Evolutionary conservation across 2,888 invertebrate genomes (phyloP), one percentile per base, ranked within the genome.

Genomic region (Lathronympha strigana): DNA sequence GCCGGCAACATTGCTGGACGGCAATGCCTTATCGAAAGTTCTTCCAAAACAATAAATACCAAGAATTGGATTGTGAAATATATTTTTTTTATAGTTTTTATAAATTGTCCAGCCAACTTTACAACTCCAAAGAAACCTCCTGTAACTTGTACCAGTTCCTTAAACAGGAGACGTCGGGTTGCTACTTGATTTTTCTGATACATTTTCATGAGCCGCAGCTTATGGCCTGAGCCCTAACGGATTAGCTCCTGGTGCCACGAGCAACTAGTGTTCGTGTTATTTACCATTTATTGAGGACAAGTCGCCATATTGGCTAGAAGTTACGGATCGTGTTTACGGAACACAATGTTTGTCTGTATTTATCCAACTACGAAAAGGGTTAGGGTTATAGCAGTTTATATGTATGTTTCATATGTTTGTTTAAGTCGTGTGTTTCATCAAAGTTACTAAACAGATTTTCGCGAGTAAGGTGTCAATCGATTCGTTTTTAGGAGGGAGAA

Each of bases 151-250:
- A 72, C 81, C 82, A 72, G 23, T 67, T 75, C 66, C 71, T 49
- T 67, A 72, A 73, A 73, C 78, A 76, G 73, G 74, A 75, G 76
- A 80, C 78, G 80, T 60, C 28, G 81, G 78, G 76, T 78, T 76
- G 85, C 80, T 84, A 86, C 87, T 90, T 86, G 90, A 90, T 90
- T 91, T 89, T 90, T 89, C 84, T 89, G 89, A 90, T 91, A 91
- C 91, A 91, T 91, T 91, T 91, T 91, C 91, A 91, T 91, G 91
- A 90, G 90, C 79, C 75, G 80, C 80, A 75, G 77, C 78, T 75
- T 78, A 80, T 78, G 75, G 80, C 69, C 74, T 74, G 79, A 73
- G 77, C 76, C 76, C 80, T 86, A 82, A 86, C 83, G 82, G 84
- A 86, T 88, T 85, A 87, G 79, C 80, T 79, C 77, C 66, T 67